These are phyloP conservation scores for Mechanitis mazaeus DNA, from an alignment of 2,888 invertebrate species.

Conservation along the genomic window DNA sequence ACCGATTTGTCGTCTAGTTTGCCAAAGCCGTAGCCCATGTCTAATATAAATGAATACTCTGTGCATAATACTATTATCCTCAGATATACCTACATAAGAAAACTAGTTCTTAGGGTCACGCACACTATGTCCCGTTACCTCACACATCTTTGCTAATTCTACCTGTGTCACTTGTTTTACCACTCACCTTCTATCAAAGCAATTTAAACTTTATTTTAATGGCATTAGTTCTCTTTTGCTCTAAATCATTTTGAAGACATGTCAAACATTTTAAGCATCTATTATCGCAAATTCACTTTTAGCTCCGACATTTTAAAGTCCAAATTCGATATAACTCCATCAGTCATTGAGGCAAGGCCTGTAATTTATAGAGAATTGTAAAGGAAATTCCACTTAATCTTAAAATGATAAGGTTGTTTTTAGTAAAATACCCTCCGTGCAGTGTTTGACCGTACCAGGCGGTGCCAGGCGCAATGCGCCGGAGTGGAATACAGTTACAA, in stretches of 20 bases:
- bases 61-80: background rate
- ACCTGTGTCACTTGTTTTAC: conserved; percentile 20
- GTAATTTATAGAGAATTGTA: conserved; percentile 15
- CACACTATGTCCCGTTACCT: conserved; percentile 38
- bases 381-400: conserved; percentile 34
- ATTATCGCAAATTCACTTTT: conserved; percentile 35
- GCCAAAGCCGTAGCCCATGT: too few species aligned
- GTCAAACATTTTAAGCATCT: conserved; percentile 6
- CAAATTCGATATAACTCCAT: conserved; percentile 36
- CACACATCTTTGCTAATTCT: conserved; percentile 39
- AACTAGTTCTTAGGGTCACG: conserved; percentile 21
- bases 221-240: background rate
- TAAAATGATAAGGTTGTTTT: conserved; percentile 33
- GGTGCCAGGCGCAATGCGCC: conserved; percentile 63
- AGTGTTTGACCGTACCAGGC: conserved; percentile 22
- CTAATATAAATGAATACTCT: background rate
- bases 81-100: conserved; percentile 3
- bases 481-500: conserved; percentile 54
- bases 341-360: conserved; percentile 14
- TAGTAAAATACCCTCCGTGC: conserved; percentile 12
- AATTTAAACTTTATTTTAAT: conserved; percentile 9
- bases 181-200: background rate
- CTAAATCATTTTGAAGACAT: background rate
- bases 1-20: too few species aligned
- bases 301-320: conserved; percentile 39